Base-by-base conservation (phyloP, 2,888 invertebrate species). In the Dyspetes luteomarginatus region DNA sequence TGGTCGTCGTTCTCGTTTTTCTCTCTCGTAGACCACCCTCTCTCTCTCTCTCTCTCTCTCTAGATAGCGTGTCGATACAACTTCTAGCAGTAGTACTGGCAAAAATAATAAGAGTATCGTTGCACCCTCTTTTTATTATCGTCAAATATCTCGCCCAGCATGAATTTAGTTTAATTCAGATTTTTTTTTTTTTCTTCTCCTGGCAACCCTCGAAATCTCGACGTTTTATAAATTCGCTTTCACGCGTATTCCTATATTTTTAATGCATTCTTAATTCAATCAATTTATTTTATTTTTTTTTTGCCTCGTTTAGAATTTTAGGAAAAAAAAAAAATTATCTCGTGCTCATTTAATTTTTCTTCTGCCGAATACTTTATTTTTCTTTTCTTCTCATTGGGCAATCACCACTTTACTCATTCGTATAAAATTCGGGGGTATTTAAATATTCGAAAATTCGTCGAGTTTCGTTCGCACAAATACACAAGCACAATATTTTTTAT, bases 401-500 rank as follows among this genome's bases (percentile, higher is more conserved):
- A 17, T 17, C 48, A 17, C 17, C 48, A 48, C 48, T 48, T 48
- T 48, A 15, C 17, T 48, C 2, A 15, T 45, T 48, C 15, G 5
- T 48, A 3, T 48, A 5, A 3, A 15, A n/a, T n/a, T 48, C 48
- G 48, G 15, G 15, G 3, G 12, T 4, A 17, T 48, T 48, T 5
- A 17, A 36, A 36, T 7, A 19, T 50, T 71, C 9, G 71, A 30
- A 36, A 50, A 52, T 43, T 41, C 52, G 52, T 52, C 22, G 60
- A 62, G 52, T 22, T 17, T 52, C 28, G 36, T 7, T 7, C 36
- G 9, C 36, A 36, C 60, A 22, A 17, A 41, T 5, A 15, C 15
- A 30, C 30, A 22, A 60, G 19, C 19, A 17, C 45, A 17, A 4
- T n/a, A 7, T 36, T 9, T 15, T 0, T 50, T 22, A 12, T 4